Conservation (phyloP, 2,113 vertebrate genomes). For the Notarius quadriscutis region DNA sequence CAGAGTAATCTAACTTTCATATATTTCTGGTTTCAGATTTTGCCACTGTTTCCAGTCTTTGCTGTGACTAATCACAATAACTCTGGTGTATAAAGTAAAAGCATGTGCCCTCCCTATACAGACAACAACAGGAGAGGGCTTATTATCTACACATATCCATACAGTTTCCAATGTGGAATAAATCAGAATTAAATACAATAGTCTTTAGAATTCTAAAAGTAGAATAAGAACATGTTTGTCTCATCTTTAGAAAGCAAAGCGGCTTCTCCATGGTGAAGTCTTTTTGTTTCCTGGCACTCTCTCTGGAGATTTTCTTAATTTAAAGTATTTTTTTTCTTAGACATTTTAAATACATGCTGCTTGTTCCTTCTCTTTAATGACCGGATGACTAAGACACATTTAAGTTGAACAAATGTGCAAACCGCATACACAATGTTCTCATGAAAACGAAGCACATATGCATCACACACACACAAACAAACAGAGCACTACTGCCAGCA, state of each 20-base stretch:
- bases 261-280: not conserved
- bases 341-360: constrained; percentile 29
- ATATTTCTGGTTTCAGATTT: not conserved
- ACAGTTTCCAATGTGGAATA: not conserved
- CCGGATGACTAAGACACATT: constrained; percentile 17
- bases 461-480: constrained; percentile 20
- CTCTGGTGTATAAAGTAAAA: not conserved
- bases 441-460: not conserved
- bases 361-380: constrained; percentile 25
- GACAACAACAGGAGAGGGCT: not conserved
- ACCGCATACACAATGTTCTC: constrained; percentile 5
- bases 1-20: not conserved
- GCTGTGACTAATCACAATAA: not conserved
- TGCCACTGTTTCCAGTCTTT: not conserved
- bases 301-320: constrained; percentile 9
- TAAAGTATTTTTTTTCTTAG: constrained; percentile 24
- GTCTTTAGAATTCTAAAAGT: not conserved
- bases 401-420: constrained; percentile 4
- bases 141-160: not conserved
- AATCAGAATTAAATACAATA: constrained; percentile 2
- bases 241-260: not conserved
- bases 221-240: constrained; percentile 20
- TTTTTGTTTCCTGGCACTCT: constrained; percentile 14
- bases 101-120: not conserved
- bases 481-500: constrained; percentile 11